Evolutionary conservation across 2,888 invertebrate species (phyloP).

Genomic region (Pycnomerus fuliginosus): DNA sequence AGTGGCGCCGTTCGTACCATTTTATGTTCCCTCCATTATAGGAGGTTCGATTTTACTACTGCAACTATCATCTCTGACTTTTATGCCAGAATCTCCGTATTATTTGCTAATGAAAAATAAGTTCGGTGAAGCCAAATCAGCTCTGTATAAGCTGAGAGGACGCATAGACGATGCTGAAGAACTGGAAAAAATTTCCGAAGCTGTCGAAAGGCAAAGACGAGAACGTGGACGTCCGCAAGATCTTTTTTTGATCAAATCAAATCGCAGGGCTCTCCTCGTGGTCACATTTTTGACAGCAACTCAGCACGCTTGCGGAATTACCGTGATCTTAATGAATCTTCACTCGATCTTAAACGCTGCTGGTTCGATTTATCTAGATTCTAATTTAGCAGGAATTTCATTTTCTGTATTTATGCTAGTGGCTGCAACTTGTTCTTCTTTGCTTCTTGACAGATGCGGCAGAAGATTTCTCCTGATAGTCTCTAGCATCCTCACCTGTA

Average conservation of each 20-base stretch:
- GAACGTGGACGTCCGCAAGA: slow-evolving; percentile 46
- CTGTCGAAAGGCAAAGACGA: slow-evolving; percentile 42
- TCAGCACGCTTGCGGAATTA: slow-evolving; percentile 48
- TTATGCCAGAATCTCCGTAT: slow-evolving; percentile 51
- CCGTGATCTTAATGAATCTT: slow-evolving; percentile 50
- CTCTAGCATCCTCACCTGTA: slow-evolving; percentile 42
- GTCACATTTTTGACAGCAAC: slow-evolving; percentile 46
- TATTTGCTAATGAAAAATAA: slow-evolving; percentile 41
- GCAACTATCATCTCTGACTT: slow-evolving; percentile 43
- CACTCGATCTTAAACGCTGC: slow-evolving; percentile 46
- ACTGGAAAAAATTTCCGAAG: slow-evolving; percentile 42
- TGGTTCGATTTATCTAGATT: slow-evolving; percentile 41
- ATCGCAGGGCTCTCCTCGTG: slow-evolving; percentile 45
- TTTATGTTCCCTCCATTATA: slow-evolving; percentile 43
- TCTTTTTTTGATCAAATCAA: slow-evolving; percentile 44
- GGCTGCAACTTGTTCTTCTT: slow-evolving; percentile 40
- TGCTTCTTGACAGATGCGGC: slow-evolving; percentile 45
- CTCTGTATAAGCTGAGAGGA: slow-evolving; percentile 39
- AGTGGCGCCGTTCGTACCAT: slow-evolving; percentile 43
- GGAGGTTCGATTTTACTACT: slow-evolving; percentile 39
- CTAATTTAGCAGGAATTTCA: slow-evolving; percentile 43
- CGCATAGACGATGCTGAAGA: slow-evolving; percentile 39
- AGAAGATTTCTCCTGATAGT: slow-evolving; percentile 41
- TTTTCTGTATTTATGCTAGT: slow-evolving; percentile 46
- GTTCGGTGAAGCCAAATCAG: slow-evolving; percentile 38